These are phyloP conservation scores for Eubasilissa splendida DNA, from an alignment of 2,888 invertebrate genomes.

Conservation along the genomic window DNA sequence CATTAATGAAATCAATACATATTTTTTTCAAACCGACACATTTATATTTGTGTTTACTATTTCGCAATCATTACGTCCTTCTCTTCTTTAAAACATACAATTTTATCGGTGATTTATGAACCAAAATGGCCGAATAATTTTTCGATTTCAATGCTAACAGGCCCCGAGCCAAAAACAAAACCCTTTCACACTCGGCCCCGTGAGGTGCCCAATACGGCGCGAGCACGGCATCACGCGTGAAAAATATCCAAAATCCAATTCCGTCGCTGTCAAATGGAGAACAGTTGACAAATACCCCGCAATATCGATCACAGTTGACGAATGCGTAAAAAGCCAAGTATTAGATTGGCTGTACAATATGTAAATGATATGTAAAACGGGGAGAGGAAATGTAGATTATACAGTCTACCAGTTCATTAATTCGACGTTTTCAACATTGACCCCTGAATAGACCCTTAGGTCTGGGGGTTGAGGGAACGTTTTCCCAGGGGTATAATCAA, in stretches of 20 bases:
- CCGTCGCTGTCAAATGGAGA: slow-evolving; percentile 27
- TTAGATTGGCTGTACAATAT: slow-evolving; percentile 47
- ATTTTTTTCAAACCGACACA: too few species aligned
- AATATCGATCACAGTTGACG: slow-evolving; percentile 42
- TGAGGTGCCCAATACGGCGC: background rate
- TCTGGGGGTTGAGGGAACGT: slow-evolving; percentile 41
- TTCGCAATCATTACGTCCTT: too few species aligned
- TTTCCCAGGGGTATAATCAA: slow-evolving; percentile 58
- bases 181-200: background rate
- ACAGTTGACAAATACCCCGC: slow-evolving; percentile 30
- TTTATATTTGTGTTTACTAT: too few species aligned
- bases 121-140: background rate
- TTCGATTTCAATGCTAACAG: slow-evolving; percentile 41
- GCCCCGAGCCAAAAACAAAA: background rate
- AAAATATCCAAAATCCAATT: slow-evolving; percentile 37
- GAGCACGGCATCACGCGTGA: slow-evolving; percentile 3
- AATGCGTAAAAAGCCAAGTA: slow-evolving; percentile 52
- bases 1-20: too few species aligned
- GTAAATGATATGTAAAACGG: slow-evolving; percentile 57
- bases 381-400: slow-evolving; percentile 54
- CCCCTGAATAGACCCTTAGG: slow-evolving; percentile 46
- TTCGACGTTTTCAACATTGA: slow-evolving; percentile 57
- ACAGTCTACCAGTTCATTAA: slow-evolving; percentile 57
- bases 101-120: background rate
- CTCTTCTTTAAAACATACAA: too few species aligned